Conservation (phyloP, 1,140 invertebrate genomes). For the Drosophila leontia region DNA sequence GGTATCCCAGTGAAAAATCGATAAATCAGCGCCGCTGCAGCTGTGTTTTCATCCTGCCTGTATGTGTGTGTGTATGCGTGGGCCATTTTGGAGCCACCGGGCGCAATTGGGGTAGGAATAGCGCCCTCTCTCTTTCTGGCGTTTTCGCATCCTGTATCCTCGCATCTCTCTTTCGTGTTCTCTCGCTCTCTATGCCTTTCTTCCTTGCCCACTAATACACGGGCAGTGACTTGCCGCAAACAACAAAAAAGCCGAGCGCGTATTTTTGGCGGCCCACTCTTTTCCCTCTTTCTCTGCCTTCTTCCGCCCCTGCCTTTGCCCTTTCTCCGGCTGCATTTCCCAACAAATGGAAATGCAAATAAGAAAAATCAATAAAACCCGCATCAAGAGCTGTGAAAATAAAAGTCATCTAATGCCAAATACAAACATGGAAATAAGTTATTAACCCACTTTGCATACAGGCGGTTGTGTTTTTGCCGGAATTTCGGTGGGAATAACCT, state of each 20-base stretch:
- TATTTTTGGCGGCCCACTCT: constrained; percentile 54
- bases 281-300: constrained; percentile 9
- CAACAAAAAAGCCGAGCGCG: constrained; percentile 42
- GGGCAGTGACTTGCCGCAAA: neutral
- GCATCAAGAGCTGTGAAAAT: constrained; percentile 54
- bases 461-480: neutral
- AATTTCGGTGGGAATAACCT: constrained; percentile 11
- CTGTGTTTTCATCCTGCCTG: constrained; percentile 45
- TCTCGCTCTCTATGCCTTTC: neutral
- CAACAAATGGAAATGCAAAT: constrained; percentile 50
- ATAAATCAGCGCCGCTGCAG: constrained; percentile 82
- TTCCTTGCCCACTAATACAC: neutral
- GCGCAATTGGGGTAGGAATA: constrained; percentile 65
- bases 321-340: constrained; percentile 39
- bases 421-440: constrained; percentile 67
- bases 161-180: neutral
- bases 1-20: constrained; percentile 66
- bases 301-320: constrained; percentile 2
- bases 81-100: constrained; percentile 60
- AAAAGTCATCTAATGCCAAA: constrained; percentile 61
- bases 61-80: constrained; percentile 56
- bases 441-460: constrained; percentile 75
- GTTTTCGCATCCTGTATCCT: neutral
- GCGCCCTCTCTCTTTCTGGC: constrained; percentile 8
- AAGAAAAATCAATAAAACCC: constrained; percentile 75